Conservation (phyloP, 2,797 vertebrate genomes). For the Platalea minor region DNA sequence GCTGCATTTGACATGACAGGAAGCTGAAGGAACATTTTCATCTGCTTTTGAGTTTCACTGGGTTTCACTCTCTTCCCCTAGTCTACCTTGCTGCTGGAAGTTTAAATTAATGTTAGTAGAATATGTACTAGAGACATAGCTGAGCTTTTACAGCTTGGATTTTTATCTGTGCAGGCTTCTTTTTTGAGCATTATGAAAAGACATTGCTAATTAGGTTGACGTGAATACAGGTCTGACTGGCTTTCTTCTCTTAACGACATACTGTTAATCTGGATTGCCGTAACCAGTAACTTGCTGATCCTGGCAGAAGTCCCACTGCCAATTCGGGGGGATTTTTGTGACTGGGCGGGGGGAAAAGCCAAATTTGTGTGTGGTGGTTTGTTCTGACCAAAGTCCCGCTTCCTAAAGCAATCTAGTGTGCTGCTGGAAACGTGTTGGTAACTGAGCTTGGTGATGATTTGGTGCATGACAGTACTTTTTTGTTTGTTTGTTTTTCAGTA, state of each 20-base stretch:
- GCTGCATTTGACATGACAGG: background rate
- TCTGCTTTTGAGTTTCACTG: background rate
- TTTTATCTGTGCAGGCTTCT: background rate
- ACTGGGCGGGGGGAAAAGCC: too few relatives aligned
- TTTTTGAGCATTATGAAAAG: background rate
- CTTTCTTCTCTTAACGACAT: background rate
- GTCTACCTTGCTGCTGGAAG: background rate
- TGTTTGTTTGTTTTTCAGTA: too few relatives aligned
- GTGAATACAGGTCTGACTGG: background rate
- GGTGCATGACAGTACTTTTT: accelerated
- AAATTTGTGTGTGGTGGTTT: background rate
- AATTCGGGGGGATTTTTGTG: background rate
- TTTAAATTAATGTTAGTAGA: background rate
- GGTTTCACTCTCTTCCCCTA: background rate
- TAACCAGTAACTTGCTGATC: background rate
- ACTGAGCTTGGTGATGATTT: background rate
- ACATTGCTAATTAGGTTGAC: background rate
- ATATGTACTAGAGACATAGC: background rate
- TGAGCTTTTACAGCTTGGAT: background rate
- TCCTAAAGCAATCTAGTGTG: background rate
- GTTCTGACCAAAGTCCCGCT: background rate
- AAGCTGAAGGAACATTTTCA: background rate
- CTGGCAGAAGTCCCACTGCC: background rate
- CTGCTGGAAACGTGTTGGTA: background rate
- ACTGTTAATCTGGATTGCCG: background rate